Evolutionary conservation across 2,113 vertebrate species (phyloP).

Genomic region (Suncus etruscus): DNA sequence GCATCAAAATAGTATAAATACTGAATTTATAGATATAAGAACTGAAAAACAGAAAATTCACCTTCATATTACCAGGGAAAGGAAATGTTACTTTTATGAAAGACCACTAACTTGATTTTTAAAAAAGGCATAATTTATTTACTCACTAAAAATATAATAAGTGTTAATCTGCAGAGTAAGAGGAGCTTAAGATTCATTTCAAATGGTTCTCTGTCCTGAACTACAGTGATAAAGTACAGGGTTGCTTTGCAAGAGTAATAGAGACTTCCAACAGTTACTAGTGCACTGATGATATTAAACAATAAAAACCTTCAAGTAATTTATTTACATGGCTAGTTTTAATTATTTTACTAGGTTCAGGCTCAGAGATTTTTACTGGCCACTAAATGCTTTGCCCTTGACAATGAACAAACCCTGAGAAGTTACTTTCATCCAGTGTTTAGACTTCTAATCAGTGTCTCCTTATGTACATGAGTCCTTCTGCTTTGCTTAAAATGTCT

Average conservation of each 20-base stretch:
- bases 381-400: neutral
- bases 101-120: neutral
- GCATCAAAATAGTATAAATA: neutral
- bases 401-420: neutral
- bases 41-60: neutral
- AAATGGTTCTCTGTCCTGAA: neutral
- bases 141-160: neutral
- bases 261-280: neutral
- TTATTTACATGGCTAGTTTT: neutral
- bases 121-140: conserved; percentile 30
- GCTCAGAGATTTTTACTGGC: neutral
- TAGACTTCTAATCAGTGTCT: too few species aligned
- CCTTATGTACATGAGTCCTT: too few species aligned
- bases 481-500: neutral
- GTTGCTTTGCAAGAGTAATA: conserved; percentile 28
- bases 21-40: neutral
- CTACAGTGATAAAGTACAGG: conserved; percentile 29
- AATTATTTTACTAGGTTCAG: neutral
- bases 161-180: conserved; percentile 24
- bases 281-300: neutral
- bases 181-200: conserved; percentile 11
- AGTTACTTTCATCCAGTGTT: neutral
- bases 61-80: neutral
- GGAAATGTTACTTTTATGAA: conserved; percentile 28
- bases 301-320: neutral